These are phyloP conservation scores for Atrichornis clamosus DNA, from an alignment of 2,113 vertebrate species.

Conservation along the genomic window DNA sequence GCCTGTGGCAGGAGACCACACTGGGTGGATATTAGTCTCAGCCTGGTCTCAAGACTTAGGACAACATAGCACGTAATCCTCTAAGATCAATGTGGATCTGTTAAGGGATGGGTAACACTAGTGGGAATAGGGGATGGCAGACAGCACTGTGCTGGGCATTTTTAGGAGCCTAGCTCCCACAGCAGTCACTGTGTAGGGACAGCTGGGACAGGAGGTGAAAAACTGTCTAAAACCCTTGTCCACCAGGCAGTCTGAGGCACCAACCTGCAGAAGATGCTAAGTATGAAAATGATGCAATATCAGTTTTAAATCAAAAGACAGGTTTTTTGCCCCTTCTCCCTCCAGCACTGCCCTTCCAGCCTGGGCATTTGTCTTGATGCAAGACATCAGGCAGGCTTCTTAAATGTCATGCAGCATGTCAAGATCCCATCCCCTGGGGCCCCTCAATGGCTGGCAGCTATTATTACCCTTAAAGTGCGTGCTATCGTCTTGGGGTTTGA, in stretches of 20 bases:
- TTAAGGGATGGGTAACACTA: not conserved
- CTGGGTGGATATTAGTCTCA: not conserved
- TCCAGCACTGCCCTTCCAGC: not conserved
- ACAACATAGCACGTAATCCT: not conserved
- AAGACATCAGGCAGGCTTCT: not conserved
- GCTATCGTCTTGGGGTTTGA: not conserved
- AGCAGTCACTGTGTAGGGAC: not conserved
- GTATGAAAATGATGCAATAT: not conserved
- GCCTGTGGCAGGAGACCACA: not conserved
- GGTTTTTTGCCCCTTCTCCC: not conserved
- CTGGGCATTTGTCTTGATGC: not conserved
- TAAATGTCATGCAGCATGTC: not conserved
- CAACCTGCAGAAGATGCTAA: not conserved
- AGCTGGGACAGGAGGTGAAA: not conserved
- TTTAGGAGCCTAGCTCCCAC: not conserved
- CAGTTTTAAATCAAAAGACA: not conserved
- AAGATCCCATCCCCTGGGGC: not conserved
- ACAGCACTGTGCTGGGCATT: accelerated
- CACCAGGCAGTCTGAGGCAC: not conserved
- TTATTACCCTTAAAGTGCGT: not conserved
- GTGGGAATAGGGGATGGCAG: not conserved
- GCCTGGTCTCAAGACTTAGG: not conserved
- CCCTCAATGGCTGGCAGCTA: not conserved
- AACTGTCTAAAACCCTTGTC: not conserved
- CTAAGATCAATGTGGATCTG: accelerated